Base-by-base conservation (phyloP, 2,113 vertebrate genomes). In the Tilapia sparmanii region DNA sequence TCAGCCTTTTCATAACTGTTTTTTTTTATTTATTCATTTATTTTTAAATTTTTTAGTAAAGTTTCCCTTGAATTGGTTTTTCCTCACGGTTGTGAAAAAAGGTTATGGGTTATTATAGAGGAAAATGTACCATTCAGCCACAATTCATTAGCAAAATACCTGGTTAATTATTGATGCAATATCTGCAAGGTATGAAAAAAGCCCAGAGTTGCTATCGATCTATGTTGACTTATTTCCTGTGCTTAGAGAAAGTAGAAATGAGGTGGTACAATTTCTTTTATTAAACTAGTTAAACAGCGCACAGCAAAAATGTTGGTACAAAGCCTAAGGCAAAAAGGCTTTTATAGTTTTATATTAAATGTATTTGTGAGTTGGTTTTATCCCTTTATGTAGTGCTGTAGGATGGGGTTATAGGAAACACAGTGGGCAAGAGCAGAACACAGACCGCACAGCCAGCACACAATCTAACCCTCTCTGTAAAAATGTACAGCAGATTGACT, bases 111-210 rank as follows among this genome's bases (percentile, higher is more conserved):
- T 80, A 84, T 92, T 88, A 85, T 83, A 83, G 82, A 85, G 83
- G 85, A 83, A 90, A 90, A 81, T 81, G 57, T 85, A 90, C n/a
- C 59, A 85, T 29, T 89, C 29, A 90, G 80, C 86, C 33, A 71
- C 55, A 82, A 87, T 82, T 92, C 76, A 85, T 92, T 89, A 87
- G 79, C 81, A 90, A 89, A 86, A 88, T 85, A 82, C 82, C 82
- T 10, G 8, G 80, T 93, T 89, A 91, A 91, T 93, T 92, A 93
- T 94, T 92, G 71, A 93, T 88, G 78, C 50, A 9, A 54, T 86
- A 47, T 92, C 84, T 91, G 89, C 38, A 85, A 90, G 90, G 83
- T 91, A 86, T 83, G 50, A 89, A 86, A 89, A 82, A 90, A 83
- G 47, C 80, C 47, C 66, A 19, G 47, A 82, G 86, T 63, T 57